Evolutionary conservation across 2,797 vertebrate species (phyloP).

Genomic region (Sphenodon punctatus): DNA sequence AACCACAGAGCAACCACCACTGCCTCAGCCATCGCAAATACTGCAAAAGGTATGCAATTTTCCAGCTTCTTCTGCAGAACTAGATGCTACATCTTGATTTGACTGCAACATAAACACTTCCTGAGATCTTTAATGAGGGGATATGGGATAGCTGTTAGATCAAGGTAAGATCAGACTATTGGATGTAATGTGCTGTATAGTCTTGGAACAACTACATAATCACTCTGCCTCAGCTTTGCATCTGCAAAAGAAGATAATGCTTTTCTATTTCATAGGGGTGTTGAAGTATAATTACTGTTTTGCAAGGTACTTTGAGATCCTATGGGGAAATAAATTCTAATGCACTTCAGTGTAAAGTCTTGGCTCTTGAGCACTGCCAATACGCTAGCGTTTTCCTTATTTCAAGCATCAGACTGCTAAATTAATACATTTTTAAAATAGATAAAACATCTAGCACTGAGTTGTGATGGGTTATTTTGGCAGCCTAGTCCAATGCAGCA

Average conservation of each 20-base stretch:
- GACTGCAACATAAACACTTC: not conserved
- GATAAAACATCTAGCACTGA: not conserved
- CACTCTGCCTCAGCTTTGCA: no score
- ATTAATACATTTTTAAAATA: not conserved
- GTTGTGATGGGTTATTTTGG: slow-evolving; percentile 19
- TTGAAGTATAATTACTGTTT: not conserved
- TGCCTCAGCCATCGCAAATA: slow-evolving; percentile 88
- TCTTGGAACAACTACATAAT: not conserved
- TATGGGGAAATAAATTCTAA: no score
- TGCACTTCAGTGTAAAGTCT: not conserved
- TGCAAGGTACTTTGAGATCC: not conserved
- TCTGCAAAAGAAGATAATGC: not conserved
- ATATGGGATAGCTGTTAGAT: not conserved
- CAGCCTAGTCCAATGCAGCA: slow-evolving; percentile 38
- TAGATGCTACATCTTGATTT: no score
- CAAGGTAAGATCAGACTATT: not conserved
- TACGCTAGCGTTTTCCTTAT: not conserved
- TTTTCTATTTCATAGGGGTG: not conserved
- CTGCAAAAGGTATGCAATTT: slow-evolving; percentile 85
- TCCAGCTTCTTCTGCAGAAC: not conserved
- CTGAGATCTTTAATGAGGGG: not conserved
- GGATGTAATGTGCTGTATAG: not conserved
- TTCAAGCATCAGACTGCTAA: slow-evolving; percentile 17
- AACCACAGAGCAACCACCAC: slow-evolving; percentile 92
- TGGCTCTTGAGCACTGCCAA: slow-evolving; percentile 17